Conservation (phyloP, 2,888 invertebrate genomes). For the Elegia similella region DNA sequence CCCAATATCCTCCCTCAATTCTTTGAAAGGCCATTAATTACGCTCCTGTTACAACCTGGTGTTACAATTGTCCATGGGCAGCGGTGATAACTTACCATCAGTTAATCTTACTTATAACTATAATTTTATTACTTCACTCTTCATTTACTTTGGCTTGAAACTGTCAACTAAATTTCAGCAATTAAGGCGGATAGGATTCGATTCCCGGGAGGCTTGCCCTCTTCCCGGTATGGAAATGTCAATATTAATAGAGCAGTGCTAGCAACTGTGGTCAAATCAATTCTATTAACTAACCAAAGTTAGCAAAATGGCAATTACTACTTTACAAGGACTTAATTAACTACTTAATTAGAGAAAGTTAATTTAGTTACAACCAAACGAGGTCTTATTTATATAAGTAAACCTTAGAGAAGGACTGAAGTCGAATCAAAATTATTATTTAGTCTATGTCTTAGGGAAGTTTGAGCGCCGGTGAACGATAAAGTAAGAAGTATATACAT, state of each 20-base stretch:
- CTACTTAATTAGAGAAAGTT: neutral
- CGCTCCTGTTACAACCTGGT: no score
- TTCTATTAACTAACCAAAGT: neutral
- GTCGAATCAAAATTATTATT: no score
- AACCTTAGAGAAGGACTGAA: no score
- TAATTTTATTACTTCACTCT: neutral
- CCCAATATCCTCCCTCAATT: no score
- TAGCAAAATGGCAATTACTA: neutral
- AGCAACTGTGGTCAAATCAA: neutral
- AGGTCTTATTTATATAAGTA: no score
- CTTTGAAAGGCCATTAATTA: no score
- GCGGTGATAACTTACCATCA: no score
- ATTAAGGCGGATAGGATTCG: conserved; percentile 4
- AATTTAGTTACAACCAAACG: neutral
- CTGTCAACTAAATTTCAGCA: conserved; percentile 9
- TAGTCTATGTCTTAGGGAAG: no score
- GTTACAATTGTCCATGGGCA: no score
- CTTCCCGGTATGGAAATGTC: neutral
- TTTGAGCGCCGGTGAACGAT: no score
- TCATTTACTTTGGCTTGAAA: conserved; percentile 2
- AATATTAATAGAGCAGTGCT: conserved; percentile 7
- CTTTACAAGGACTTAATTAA: neutral
- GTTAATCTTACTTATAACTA: no score
- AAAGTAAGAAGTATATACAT: no score
- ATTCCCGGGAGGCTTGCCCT: neutral